Conservation (phyloP, 1,140 invertebrate species). For the Spodoptera frugiperda region DNA sequence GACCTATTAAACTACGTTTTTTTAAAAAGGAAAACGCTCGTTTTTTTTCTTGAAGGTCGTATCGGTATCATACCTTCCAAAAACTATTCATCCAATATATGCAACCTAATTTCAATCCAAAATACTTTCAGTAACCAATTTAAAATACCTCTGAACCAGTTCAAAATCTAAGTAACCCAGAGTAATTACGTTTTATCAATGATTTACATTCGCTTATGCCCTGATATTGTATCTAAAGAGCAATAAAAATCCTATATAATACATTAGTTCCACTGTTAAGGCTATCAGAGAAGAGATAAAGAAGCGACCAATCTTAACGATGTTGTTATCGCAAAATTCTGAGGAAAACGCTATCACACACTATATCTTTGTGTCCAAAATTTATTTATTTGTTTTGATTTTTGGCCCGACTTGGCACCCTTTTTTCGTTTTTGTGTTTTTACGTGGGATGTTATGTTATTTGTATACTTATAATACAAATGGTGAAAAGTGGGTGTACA, state of each 20-base stretch:
- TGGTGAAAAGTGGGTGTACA: no score
- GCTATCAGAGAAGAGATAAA: conserved; percentile 74
- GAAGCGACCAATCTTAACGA: conserved; percentile 74
- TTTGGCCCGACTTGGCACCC: neutral
- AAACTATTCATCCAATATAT: no score
- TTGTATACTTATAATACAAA: no score
- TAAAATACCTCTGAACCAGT: neutral
- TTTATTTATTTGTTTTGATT: conserved; percentile 34
- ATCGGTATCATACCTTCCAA: no score
- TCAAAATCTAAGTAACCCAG: conserved; percentile 5
- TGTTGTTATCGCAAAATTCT: conserved; percentile 67
- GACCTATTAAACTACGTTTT: no score
- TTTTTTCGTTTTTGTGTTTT: conserved; percentile 3
- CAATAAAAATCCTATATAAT: conserved; percentile 68
- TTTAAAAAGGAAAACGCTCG: no score
- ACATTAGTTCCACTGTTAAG: conserved; percentile 56
- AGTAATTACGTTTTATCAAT: conserved; percentile 45
- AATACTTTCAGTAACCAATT: no score
- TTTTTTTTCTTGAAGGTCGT: no score
- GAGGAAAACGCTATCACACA: conserved; percentile 43
- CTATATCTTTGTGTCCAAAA: conserved; percentile 17
- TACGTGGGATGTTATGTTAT: neutral
- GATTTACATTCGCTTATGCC: conserved; percentile 46
- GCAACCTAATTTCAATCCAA: no score
- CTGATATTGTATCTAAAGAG: conserved; percentile 49